Conservation (phyloP, 2,888 invertebrate species). For the Autographa pulchrina region DNA sequence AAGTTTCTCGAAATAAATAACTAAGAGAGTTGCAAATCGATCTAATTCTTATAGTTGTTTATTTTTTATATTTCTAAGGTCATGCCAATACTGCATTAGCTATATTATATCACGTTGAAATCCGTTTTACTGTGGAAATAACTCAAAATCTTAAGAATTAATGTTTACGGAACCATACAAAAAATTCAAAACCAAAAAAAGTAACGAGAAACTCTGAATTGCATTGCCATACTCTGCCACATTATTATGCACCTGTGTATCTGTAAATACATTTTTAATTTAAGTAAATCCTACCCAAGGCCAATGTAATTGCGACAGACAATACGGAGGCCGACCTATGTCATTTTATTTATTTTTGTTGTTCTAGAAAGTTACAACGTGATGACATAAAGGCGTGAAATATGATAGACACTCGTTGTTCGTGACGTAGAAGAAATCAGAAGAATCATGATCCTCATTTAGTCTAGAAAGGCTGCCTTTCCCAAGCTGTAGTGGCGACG, state of each 20-base stretch:
- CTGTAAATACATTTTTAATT: background rate
- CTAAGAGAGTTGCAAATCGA: no score
- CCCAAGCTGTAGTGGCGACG: no score
- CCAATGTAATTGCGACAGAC: slow-evolving; percentile 11
- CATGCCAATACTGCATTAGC: background rate
- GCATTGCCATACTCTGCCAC: background rate
- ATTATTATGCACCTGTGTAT: slow-evolving; percentile 6
- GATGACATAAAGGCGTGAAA: no score
- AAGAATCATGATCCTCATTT: no score
- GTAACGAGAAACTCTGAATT: background rate
- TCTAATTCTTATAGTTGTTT: no score
- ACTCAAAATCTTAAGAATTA: background rate
- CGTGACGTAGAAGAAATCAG: no score
- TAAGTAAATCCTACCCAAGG: slow-evolving; percentile 29
- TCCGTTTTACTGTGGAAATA: background rate
- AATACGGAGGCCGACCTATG: slow-evolving; percentile 15
- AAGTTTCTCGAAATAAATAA: background rate
- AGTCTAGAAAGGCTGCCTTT: no score
- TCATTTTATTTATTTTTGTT: slow-evolving; percentile 15
- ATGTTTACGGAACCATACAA: background rate
- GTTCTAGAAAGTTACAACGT: background rate
- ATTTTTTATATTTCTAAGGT: no score
- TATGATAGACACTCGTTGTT: no score
- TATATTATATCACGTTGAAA: no score
- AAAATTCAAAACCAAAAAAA: background rate